phyloP scores from a whole-genome alignment of 2,113 vertebrate genomes.

The Campylorhamphus procurvoides region DNA sequence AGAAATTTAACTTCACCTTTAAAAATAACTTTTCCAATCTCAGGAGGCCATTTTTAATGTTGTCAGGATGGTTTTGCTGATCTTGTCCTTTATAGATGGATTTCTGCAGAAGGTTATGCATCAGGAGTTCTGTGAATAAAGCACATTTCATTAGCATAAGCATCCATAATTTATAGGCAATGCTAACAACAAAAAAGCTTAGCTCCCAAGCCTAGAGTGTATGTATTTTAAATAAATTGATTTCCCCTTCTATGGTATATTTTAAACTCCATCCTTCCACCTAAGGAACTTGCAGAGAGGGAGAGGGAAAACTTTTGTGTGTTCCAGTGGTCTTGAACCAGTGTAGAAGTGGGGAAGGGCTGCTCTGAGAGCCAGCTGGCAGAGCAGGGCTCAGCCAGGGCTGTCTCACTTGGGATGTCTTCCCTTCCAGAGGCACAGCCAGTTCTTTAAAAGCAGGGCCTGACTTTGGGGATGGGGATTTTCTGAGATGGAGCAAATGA shows the following conservation, averaged over 20 bases:
- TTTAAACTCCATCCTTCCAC: neutral
- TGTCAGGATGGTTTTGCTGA: neutral
- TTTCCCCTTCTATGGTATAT: neutral
- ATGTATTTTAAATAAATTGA: neutral
- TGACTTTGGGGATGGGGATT: neutral
- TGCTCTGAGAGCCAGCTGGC: neutral
- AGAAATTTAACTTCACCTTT: neutral
- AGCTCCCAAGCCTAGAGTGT: neutral
- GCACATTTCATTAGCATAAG: neutral
- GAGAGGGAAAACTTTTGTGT: neutral
- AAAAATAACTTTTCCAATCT: neutral
- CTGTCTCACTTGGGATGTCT: neutral
- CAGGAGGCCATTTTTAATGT: neutral
- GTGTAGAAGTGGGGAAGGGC: neutral
- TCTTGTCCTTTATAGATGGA: neutral
- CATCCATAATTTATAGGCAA: neutral
- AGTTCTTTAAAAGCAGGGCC: neutral
- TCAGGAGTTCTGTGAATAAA: conserved; percentile 1
- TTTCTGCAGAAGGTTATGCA: neutral
- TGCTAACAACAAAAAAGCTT: neutral
- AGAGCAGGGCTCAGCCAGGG: neutral
- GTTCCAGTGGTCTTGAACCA: neutral
- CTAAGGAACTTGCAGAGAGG: neutral
- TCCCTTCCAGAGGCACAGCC: neutral
- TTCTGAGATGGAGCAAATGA: neutral